Percentiles rank a stretch among this genome's conserved stretches.
These are phyloP conservation scores for Tokudaia muenninki DNA, from an alignment of 2,797 vertebrate genomes.

Conservation along the genomic window DNA sequence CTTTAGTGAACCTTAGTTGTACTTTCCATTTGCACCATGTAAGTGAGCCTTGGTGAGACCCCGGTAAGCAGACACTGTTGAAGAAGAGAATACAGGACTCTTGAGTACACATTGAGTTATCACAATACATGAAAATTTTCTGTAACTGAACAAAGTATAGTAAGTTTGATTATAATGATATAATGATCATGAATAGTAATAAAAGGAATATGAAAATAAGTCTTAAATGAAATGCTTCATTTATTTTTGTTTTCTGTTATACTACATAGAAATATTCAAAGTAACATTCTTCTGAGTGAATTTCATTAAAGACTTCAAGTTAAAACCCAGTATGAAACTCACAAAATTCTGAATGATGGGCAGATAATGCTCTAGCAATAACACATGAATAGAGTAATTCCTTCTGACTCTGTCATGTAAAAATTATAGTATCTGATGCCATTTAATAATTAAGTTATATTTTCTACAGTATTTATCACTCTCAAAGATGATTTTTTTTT, in stretches of 20 bases:
- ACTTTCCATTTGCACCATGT: not conserved
- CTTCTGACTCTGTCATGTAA: slow-evolving; percentile 30
- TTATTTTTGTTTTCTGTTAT: slow-evolving; percentile 58
- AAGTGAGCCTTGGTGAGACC: not conserved
- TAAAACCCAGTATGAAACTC: slow-evolving; percentile 34
- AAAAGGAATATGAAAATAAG: slow-evolving; percentile 31
- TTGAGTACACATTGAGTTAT: slow-evolving; percentile 13
- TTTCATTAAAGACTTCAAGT: slow-evolving; percentile 55
- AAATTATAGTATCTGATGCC: slow-evolving; percentile 59
- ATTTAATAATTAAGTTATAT: slow-evolving; percentile 42
- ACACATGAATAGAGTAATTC: slow-evolving; percentile 33
- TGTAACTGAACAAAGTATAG: slow-evolving; percentile 10
- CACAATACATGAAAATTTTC: slow-evolving; percentile 51
- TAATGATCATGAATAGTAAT: slow-evolving; percentile 50
- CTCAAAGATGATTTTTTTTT: not conserved
- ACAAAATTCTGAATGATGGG: slow-evolving; percentile 43
- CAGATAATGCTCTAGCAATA: slow-evolving; percentile 17
- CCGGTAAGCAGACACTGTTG: not conserved
- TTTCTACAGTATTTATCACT: slow-evolving; percentile 42
- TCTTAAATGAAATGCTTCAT: slow-evolving; percentile 56
- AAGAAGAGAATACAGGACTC: not conserved
- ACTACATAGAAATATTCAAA: slow-evolving; percentile 1
- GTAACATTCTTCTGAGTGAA: slow-evolving; percentile 18
- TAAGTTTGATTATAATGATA: slow-evolving; percentile 54
- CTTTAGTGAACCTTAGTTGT: not conserved